A percentile compares a stretch with the other conserved stretches of the same genome.
Conservation (phyloP, 2,113 vertebrate genomes). For the Terrapene triunguis region DNA sequence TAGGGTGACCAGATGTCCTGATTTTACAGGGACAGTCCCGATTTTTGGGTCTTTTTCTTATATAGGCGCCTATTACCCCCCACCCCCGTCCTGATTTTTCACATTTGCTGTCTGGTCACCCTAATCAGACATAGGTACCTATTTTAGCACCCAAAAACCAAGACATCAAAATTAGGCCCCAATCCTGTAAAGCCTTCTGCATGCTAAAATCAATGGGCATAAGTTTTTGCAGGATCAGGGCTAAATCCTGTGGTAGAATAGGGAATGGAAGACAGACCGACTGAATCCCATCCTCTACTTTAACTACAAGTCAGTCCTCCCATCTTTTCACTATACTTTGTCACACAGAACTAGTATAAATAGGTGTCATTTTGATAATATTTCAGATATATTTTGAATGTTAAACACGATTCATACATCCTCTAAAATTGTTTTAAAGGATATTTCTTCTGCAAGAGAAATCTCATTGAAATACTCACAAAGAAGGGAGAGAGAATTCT, state of each 20-base stretch:
- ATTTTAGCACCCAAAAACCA: neutral
- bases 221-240: neutral
- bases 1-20: too few relatives aligned
- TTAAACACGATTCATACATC: accelerated
- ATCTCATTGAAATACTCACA: accelerated
- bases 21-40: too few relatives aligned
- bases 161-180: neutral
- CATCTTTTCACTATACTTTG: neutral
- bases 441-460: neutral
- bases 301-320: neutral
- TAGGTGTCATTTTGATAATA: accelerated
- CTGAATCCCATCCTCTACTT: neutral
- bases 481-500: neutral
- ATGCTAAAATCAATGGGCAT: neutral
- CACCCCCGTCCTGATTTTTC: too few relatives aligned
- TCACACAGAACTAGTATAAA: accelerated
- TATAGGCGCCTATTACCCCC: too few relatives aligned
- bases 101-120: too few relatives aligned
- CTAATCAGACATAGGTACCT: neutral
- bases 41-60: too few relatives aligned
- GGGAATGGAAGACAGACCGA: neutral
- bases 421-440: accelerated
- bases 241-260: neutral
- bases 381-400: neutral
- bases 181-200: neutral